Conservation (phyloP, 2,888 invertebrate genomes). For the Drosophila nigricruria region DNA sequence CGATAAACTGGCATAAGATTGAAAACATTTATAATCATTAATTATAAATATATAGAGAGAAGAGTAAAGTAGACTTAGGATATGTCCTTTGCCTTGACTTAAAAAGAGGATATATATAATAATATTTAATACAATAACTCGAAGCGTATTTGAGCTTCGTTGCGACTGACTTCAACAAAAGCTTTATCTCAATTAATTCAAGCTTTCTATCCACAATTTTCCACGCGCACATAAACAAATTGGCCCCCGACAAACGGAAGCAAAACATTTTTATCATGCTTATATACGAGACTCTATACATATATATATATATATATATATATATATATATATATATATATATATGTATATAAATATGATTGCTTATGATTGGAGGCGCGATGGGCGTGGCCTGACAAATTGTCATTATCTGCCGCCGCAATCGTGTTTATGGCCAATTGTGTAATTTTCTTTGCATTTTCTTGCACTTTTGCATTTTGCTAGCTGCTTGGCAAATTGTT, state of each 20-base stretch:
- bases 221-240: slow-evolving; percentile 39
- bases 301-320: background rate
- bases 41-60: background rate
- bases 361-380: slow-evolving; percentile 39
- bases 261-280: slow-evolving; percentile 30
- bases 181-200: slow-evolving; percentile 15
- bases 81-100: background rate
- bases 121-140: background rate
- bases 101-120: background rate
- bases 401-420: slow-evolving; percentile 52
- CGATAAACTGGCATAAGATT: background rate
- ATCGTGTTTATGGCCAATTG: slow-evolving; percentile 71
- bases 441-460: slow-evolving; percentile 67
- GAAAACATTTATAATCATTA: background rate
- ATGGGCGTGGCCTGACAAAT: slow-evolving; percentile 48
- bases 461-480: slow-evolving; percentile 19
- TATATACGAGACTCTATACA: background rate
- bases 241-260: slow-evolving; percentile 59
- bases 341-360: slow-evolving; percentile 4
- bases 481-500: slow-evolving; percentile 56
- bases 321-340: background rate
- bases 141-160: slow-evolving; percentile 16
- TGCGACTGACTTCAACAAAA: background rate
- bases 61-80: no score
- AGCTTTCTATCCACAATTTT: slow-evolving; percentile 49